Evolutionary conservation across 2,797 vertebrate species (phyloP).

Genomic region (Staurois parvus): DNA sequence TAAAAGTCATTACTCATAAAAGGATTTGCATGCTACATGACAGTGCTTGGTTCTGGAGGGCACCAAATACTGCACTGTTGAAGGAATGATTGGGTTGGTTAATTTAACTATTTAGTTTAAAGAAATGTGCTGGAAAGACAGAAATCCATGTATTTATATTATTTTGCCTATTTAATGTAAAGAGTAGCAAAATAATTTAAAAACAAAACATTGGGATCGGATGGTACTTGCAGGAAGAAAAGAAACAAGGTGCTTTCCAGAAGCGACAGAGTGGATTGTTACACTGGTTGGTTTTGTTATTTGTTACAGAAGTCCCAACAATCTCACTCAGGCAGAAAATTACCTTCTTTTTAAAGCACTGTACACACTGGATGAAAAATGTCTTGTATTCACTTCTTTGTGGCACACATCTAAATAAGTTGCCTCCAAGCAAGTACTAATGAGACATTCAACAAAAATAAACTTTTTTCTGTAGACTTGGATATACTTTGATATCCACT

Average conservation of each 20-base stretch:
- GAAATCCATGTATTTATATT: not conserved
- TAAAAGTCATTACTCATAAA: no score
- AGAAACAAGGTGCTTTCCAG: not conserved
- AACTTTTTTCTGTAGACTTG: not conserved
- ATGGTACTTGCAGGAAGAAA: not conserved
- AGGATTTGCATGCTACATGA: no score
- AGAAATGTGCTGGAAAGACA: not conserved
- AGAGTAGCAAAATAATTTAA: not conserved
- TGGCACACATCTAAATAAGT: conserved; percentile 39
- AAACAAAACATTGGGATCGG: not conserved
- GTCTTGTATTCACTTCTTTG: conserved; percentile 5
- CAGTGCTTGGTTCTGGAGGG: no score
- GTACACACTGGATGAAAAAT: conserved; percentile 46
- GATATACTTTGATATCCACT: no score
- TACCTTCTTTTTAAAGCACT: conserved; percentile 32
- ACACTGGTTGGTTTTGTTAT: conserved; percentile 25
- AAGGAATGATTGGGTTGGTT: no score
- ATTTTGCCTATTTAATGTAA: not conserved
- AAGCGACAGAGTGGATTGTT: not conserved
- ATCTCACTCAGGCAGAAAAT: conserved; percentile 47
- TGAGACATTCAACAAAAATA: conserved; percentile 19
- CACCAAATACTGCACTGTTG: no score
- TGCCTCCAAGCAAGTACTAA: conserved; percentile 41
- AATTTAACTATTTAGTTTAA: no score
- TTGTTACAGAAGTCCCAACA: conserved; percentile 52